Evolutionary conservation across 2,888 invertebrate genomes (phyloP), one percentile per base, ranked within the genome.

Genomic region (Cabera pusaria): DNA sequence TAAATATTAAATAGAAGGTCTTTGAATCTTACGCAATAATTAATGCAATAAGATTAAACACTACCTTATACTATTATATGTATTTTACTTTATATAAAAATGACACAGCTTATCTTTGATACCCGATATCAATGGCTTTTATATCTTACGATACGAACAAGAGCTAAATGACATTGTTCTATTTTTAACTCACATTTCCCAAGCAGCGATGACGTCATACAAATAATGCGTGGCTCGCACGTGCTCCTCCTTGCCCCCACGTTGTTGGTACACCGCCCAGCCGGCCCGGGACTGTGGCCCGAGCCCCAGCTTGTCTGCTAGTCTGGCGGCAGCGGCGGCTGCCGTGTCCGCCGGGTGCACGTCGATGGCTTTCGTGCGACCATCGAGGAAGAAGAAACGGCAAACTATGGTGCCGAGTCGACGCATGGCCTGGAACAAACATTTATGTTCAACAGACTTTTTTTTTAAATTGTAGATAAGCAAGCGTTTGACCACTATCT

Each of bases 291-390:
- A 64, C 39, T 64, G 70, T 34, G 94, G 94, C 24, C 93, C 90
- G 9, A 98, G 90, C 11, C 95, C 96, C 29, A 96, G 90, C 73
- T 97, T 96, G 74, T 97, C 96, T 0, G 97, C 97, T 12, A 98
- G 89, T 56, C 97, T 95, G 1, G 94, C 92, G 1, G 97, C 94
- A 0, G 97, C 97, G 65, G 97, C 97, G 9, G 95, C 94, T 0
- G 97, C 97, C 1, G 97, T 97, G 73, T 98, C 97, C 0, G 96
- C 96, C 0, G 98, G 97, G 86, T 97, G 97, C 10, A 98, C 96
- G 76, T 97, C 97, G 47, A 98, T 96, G 0, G 98, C 97, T 78
- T 98, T 98, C 0, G 97, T 97, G 35, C 97, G 93, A 0, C 97
- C 97, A 78, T 98, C 98, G 72, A 98, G 90, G 87, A 98, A 97